Conservation (phyloP, 2,888 invertebrate species). For the Kryphioiulus occultus region DNA sequence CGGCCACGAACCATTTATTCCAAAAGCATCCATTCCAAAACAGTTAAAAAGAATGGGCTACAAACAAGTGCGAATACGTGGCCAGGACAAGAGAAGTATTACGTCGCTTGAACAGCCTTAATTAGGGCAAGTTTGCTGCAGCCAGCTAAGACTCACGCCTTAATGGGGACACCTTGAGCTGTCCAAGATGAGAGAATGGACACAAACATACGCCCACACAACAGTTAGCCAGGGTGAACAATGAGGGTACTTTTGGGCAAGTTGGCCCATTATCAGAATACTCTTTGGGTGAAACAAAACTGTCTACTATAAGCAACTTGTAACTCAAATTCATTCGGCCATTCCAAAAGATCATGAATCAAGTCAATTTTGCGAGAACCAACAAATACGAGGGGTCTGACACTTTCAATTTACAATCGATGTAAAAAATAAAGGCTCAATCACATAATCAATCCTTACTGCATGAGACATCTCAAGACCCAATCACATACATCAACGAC, state of each 20-base stretch:
- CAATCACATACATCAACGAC: neutral
- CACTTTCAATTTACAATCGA: neutral
- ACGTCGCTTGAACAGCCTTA: neutral
- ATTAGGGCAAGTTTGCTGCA: slow-evolving; percentile 10
- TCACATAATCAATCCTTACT: neutral
- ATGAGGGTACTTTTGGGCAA: neutral
- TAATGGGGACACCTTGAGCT: neutral
- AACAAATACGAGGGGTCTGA: neutral
- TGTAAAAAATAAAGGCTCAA: neutral
- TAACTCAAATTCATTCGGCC: neutral
- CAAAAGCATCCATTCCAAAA: neutral
- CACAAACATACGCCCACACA: neutral
- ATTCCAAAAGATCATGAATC: neutral
- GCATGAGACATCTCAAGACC: neutral
- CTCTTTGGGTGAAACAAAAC: slow-evolving; percentile 13
- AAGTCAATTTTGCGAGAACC: neutral
- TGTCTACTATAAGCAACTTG: neutral
- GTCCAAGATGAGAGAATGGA: slow-evolving; percentile 3
- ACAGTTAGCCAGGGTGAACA: slow-evolving; percentile 30
- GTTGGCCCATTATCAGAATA: neutral
- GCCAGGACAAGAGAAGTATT: neutral
- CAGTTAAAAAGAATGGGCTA: neutral
- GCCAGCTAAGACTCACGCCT: neutral
- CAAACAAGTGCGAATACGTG: slow-evolving; percentile 28
- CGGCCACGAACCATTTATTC: slow-evolving; percentile 6